Evolutionary conservation across 2,888 invertebrate genomes (phyloP).

Genomic region (Masnerella sp.): DNA sequence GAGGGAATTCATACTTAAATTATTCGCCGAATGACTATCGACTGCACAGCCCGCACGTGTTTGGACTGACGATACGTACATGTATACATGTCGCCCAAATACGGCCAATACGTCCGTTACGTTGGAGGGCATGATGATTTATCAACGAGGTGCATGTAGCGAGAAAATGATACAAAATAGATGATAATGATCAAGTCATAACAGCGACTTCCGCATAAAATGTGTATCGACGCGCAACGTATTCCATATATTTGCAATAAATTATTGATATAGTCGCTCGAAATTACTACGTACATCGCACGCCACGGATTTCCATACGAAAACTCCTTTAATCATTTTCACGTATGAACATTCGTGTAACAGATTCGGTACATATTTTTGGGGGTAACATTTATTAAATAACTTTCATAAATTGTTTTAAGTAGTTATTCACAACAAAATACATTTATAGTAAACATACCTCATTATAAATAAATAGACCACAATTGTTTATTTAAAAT

Average conservation of each 20-base stretch:
- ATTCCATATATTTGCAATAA: constrained; percentile 53
- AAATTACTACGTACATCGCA: constrained; percentile 37
- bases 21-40: constrained; percentile 66
- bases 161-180: constrained; percentile 75
- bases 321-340: constrained; percentile 32
- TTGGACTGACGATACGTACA: constrained; percentile 17
- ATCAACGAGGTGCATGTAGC: constrained; percentile 72
- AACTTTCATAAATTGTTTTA: too few species aligned
- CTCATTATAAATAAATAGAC: too few species aligned
- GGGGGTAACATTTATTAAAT: too few species aligned
- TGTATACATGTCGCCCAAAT: too few species aligned
- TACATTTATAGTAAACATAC: too few species aligned
- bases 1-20: constrained; percentile 73
- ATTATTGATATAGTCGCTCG: constrained; percentile 39
- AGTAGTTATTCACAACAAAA: too few species aligned
- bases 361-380: too few species aligned
- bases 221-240: constrained; percentile 36
- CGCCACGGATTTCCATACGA: constrained; percentile 19
- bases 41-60: constrained; percentile 39
- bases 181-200: constrained; percentile 60
- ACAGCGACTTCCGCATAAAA: constrained; percentile 45
- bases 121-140: constrained; percentile 69
- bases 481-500: too few species aligned
- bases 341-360: too few species aligned
- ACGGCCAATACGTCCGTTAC: constrained; percentile 64